A percentile compares a stretch with the other conserved stretches of the same genome.
These are phyloP conservation scores for Leucoraja ocellata DNA, from an alignment of 2,797 vertebrate genomes.

Conservation along the genomic window DNA sequence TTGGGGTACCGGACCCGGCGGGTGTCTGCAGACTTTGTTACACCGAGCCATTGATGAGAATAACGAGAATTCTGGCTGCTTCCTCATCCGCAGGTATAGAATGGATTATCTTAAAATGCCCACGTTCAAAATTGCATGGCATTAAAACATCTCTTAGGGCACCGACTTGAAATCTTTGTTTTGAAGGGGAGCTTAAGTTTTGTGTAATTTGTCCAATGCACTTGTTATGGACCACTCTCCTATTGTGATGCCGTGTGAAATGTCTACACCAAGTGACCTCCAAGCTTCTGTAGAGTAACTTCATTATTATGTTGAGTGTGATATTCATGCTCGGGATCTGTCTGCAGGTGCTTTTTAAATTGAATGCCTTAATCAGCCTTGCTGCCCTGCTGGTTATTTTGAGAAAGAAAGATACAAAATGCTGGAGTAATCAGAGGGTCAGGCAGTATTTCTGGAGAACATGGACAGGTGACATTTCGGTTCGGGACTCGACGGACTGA, in stretches of 20 bases:
- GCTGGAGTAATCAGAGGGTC: too few species aligned
- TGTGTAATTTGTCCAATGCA: background rate
- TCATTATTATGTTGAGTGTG: background rate
- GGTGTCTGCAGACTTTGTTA: slow-evolving; percentile 85
- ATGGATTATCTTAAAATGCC: background rate
- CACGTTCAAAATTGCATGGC: background rate
- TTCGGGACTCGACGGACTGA: too few species aligned
- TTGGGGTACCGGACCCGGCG: slow-evolving; percentile 82
- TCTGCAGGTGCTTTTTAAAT: background rate
- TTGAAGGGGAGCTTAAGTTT: background rate
- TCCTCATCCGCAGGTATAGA: slow-evolving; percentile 88
- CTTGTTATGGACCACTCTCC: background rate
- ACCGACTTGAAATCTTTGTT: too few species aligned
- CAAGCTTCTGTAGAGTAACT: background rate
- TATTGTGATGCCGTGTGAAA: background rate
- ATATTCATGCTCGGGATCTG: background rate
- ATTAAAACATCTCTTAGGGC: too few species aligned
- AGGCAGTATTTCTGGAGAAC: too few species aligned
- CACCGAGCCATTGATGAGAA: slow-evolving; percentile 93
- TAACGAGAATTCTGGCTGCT: slow-evolving; percentile 81
- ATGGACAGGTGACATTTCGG: too few species aligned
- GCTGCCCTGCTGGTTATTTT: background rate
- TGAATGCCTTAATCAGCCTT: background rate
- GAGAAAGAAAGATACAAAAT: background rate
- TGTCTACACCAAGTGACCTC: background rate